Conservation (phyloP, 1,140 invertebrate species). For the Periplaneta americana region DNA sequence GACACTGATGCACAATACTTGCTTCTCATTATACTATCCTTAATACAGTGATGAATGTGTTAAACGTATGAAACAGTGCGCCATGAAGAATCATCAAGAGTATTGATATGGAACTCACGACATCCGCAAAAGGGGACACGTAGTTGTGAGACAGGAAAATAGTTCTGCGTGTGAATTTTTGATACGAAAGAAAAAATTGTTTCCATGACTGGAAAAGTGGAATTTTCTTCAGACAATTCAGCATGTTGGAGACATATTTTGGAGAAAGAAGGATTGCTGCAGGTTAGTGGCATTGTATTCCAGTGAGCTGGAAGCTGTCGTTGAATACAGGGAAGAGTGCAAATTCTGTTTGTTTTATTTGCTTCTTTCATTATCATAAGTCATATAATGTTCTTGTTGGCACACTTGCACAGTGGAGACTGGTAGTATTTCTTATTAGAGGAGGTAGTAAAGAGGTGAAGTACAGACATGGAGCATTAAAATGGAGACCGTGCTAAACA, state of each 20-base stretch:
- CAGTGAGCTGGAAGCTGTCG: background rate
- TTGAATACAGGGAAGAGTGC: background rate
- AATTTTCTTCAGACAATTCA: constrained; percentile 12
- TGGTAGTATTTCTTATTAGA: background rate
- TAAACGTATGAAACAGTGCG: background rate
- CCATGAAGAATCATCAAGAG: background rate
- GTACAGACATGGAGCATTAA: background rate
- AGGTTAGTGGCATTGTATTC: constrained; percentile 15
- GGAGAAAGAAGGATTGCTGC: constrained; percentile 16
- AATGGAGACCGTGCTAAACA: background rate
- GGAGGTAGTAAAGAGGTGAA: no score
- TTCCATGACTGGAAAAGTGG: constrained; percentile 17
- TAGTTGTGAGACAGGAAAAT: background rate
- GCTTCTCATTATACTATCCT: background rate
- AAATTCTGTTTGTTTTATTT: background rate
- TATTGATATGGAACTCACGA: background rate
- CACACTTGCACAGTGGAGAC: background rate
- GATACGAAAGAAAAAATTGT: background rate
- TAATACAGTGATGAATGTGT: no score
- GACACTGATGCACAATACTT: background rate
- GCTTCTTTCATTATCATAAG: background rate
- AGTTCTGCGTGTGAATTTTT: background rate
- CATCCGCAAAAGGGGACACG: background rate
- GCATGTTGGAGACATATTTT: constrained; percentile 16
- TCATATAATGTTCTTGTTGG: background rate